A percentile compares a stretch with the other conserved stretches of the same genome.
Evolutionary conservation across 2,888 invertebrate genomes (phyloP).

Genomic region (Nowickia ferox): DNA sequence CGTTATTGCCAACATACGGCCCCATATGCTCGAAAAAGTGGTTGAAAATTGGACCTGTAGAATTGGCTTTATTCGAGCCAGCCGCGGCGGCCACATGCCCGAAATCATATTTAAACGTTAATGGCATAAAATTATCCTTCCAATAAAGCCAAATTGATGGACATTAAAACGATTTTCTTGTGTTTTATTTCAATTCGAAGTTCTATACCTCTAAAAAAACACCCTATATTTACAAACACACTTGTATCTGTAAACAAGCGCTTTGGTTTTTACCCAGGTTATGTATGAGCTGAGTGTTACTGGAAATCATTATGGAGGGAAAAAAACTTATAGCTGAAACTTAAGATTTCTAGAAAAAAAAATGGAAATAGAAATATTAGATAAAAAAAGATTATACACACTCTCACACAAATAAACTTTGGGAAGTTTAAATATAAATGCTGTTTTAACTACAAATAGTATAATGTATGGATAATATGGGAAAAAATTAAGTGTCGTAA

Average conservation of each 20-base stretch:
- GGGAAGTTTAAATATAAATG: neutral
- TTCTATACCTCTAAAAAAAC: too few relatives aligned
- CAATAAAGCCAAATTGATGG: too few relatives aligned
- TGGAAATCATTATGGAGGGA: conserved; percentile 23
- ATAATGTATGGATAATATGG: neutral
- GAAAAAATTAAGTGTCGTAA: neutral
- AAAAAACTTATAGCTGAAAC: conserved; percentile 6
- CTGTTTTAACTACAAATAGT: neutral
- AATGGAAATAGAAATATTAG: conserved; percentile 2
- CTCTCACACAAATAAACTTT: neutral
- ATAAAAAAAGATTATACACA: neutral
- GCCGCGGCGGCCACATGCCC: too few relatives aligned
- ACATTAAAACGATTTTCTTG: too few relatives aligned
- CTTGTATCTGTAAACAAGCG: neutral
- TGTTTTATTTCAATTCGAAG: too few relatives aligned
- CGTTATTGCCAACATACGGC: too few relatives aligned
- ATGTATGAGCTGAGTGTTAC: neutral
- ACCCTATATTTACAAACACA: too few relatives aligned
- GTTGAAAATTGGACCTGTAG: too few relatives aligned
- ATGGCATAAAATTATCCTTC: too few relatives aligned
- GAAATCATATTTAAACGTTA: too few relatives aligned
- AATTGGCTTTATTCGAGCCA: too few relatives aligned
- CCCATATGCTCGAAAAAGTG: too few relatives aligned
- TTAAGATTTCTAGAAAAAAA: conserved; percentile 23
- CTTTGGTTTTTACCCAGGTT: conserved; percentile 42